Evolutionary conservation across 2,797 vertebrate species (phyloP), one percentile per base, ranked within the genome.

Genomic region (Helostoma temminkii): DNA sequence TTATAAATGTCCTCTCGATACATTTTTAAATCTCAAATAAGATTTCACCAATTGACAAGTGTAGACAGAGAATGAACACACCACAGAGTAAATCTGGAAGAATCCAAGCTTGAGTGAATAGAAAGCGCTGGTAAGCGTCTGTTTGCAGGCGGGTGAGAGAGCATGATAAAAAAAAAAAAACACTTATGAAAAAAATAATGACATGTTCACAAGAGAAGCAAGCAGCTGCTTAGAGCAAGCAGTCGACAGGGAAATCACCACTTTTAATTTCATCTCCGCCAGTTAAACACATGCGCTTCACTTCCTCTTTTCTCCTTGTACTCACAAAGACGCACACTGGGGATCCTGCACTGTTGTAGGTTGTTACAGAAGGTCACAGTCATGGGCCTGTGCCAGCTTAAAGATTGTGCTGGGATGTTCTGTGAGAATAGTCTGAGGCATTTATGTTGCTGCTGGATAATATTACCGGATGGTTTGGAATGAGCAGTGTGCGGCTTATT

Each of bases 181-280:
- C 0, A 7, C 60, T 55, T 78, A 75, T 57, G 69, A 86, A 88
- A 87, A 74, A 83, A 81, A 88, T 85, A 83, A 86, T 41, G 59
- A 80, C 71, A 79, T 48, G 64, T 63, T 81, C 42, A 19, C 64
- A 82, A 86, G 76, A 71, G 80, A 68, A 59, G 83, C 52, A 21
- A 76, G 78, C 88, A 76, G 83, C 84, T 82, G 89, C 84, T 82
- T 41, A 42, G 81, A 78, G 85, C 72, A 57, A 82, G 75, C 80
- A 76, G 81, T 75, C 87, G 25, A 79, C 78, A 62, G 90, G 89
- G 90, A 91, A 92, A 90, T 90, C 88, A 88, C 26, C 71, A 5
- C 79, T 80, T 89, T 89, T 84, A 90, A 88, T 90, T 92, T 86
- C 65, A 85, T 90, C 88, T 86, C 76, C 47, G 59, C 70, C 78